Conservation (phyloP, 2,797 vertebrate genomes). For the Sebastes vulpes region DNA sequence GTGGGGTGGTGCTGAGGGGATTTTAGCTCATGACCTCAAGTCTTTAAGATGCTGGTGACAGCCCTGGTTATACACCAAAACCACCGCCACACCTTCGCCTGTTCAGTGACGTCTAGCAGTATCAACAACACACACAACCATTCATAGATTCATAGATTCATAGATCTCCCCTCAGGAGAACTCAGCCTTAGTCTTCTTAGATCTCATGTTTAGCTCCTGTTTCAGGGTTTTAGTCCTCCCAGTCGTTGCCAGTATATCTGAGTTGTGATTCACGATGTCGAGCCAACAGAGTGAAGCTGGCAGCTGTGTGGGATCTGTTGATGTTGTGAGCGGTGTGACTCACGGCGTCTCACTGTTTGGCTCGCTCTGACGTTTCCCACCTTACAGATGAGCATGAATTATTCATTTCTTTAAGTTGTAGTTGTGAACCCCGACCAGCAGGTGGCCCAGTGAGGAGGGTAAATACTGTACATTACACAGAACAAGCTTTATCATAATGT, state of each 20-base stretch:
- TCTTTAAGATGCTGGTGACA: not conserved
- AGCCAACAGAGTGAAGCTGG: not conserved
- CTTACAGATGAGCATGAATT: conserved; percentile 60
- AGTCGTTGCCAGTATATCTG: conserved; percentile 1
- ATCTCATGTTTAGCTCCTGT: conserved; percentile 5
- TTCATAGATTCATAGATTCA: not conserved
- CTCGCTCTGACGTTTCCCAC: conserved; percentile 38
- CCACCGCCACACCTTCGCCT: not conserved
- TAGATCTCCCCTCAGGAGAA: not conserved
- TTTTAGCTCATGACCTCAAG: not conserved
- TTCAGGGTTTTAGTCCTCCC: not conserved
- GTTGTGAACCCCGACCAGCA: conserved; percentile 59
- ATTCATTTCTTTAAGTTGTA: conserved; percentile 53
- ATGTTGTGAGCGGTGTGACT: conserved; percentile 28
- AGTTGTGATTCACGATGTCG: not conserved
- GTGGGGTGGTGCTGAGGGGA: not conserved
- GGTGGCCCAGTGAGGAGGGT: conserved; percentile 52
- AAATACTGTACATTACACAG: not conserved
- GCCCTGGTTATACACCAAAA: not conserved
- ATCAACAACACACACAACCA: not conserved
- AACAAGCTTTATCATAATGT: not conserved
- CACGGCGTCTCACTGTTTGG: conserved; percentile 40
- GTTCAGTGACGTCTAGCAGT: not conserved
- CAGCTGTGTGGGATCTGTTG: conserved; percentile 25
- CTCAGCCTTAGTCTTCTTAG: not conserved